A percentile compares a stretch with the other conserved stretches of the same genome.
Conservation (phyloP, 2,888 invertebrate genomes). For the Oxyteleia sp. region DNA sequence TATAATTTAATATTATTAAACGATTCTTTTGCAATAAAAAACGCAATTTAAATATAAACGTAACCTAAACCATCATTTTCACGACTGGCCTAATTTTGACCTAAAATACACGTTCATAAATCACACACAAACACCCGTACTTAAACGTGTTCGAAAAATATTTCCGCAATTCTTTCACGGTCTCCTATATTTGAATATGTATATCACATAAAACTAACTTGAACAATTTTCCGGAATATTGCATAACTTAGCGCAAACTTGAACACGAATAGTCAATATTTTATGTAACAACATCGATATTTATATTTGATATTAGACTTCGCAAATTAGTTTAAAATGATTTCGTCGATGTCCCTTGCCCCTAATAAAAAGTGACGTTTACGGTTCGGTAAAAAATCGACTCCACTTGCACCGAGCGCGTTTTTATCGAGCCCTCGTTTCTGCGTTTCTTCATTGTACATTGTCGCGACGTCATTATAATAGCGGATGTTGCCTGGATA, state of each 20-base stretch:
- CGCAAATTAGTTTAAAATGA: conserved; percentile 34
- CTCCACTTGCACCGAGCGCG: conserved; percentile 20
- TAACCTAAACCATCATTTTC: too few relatives aligned
- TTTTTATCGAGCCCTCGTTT: conserved; percentile 48
- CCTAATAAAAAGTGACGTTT: conserved; percentile 1
- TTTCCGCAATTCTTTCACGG: too few relatives aligned
- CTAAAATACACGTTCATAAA: too few relatives aligned
- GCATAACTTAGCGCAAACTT: conserved; percentile 11
- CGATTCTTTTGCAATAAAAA: too few relatives aligned
- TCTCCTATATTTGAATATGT: not conserved
- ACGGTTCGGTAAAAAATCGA: conserved; percentile 9
- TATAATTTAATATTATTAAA: too few relatives aligned
- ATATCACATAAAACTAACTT: not conserved
- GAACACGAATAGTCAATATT: conserved; percentile 33
- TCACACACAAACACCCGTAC: too few relatives aligned
- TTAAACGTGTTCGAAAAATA: too few relatives aligned
- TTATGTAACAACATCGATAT: conserved; percentile 28
- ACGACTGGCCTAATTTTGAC: too few relatives aligned
- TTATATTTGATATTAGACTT: conserved; percentile 26
- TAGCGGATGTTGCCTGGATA: conserved; percentile 70
- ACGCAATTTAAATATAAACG: too few relatives aligned
- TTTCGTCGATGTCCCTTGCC: conserved; percentile 3
- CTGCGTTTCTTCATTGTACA: conserved; percentile 63
- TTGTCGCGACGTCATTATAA: conserved; percentile 65
- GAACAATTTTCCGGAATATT: not conserved